Evolutionary conservation across 2,797 vertebrate species (phyloP).

Genomic region (Gouania willdenowi): DNA sequence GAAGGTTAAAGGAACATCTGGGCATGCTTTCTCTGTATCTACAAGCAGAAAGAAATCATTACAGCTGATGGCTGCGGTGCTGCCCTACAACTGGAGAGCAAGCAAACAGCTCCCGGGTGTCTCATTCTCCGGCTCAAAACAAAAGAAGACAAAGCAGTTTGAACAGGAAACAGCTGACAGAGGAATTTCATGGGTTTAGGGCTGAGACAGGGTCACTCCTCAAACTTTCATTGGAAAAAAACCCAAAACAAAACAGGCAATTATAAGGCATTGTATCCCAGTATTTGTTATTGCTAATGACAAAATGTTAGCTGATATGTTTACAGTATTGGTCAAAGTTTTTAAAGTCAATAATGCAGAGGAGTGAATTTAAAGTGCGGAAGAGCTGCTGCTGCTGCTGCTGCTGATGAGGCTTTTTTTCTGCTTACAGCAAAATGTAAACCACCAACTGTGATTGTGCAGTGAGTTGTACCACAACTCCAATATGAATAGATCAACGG

Average conservation of each 20-base stretch:
- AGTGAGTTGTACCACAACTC: too few species aligned
- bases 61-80: neutral
- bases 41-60: neutral
- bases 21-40: slow-evolving; percentile 1
- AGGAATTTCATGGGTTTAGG: neutral
- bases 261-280: too few species aligned
- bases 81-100: neutral
- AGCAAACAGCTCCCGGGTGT: neutral
- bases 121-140: neutral
- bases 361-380: slow-evolving; percentile 44
- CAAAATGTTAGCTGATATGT: slow-evolving; percentile 29
- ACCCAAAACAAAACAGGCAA: too few species aligned
- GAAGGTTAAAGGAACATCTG: slow-evolving; percentile 23
- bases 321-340: slow-evolving; percentile 19
- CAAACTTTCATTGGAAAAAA: too few species aligned
- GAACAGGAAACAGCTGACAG: neutral
- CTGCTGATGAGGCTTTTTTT: slow-evolving; percentile 3
- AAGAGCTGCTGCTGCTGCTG: slow-evolving; percentile 27
- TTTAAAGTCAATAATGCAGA: slow-evolving; percentile 26
- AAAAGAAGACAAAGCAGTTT: neutral
- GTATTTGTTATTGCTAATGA: too few species aligned
- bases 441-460: slow-evolving; percentile 1
- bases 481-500: too few species aligned
- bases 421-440: neutral
- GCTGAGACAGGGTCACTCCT: neutral